These are phyloP conservation scores for Timandra comae DNA, from an alignment of 2,888 invertebrate species.

Conservation along the genomic window DNA sequence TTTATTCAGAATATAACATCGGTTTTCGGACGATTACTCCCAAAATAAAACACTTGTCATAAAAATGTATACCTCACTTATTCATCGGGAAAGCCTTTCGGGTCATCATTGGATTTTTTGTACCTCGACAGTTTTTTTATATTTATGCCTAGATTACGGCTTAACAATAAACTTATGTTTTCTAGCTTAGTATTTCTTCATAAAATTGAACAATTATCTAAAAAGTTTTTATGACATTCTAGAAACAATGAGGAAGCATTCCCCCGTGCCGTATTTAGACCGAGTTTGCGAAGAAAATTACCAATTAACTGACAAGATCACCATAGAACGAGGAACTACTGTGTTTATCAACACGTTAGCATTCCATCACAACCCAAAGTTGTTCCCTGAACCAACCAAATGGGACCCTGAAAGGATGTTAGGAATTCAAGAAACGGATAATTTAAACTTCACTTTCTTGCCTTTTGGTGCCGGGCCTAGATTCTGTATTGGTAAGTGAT, in stretches of 20 bases:
- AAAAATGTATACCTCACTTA: neutral
- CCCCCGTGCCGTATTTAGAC: conserved; percentile 44
- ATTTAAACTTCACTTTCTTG: conserved; percentile 42
- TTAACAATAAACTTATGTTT: too few species aligned
- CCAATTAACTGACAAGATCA: conserved; percentile 40
- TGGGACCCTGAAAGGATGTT: conserved; percentile 51
- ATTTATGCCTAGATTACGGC: too few species aligned
- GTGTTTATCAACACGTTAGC: conserved; percentile 48
- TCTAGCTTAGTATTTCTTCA: too few species aligned
- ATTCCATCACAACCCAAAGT: conserved; percentile 43
- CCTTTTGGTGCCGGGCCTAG: conserved; percentile 61
- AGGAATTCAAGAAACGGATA: conserved; percentile 37
- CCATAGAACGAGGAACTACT: conserved; percentile 42
- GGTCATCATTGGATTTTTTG: too few species aligned
- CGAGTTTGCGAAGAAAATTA: conserved; percentile 40
- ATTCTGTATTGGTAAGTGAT: conserved; percentile 44
- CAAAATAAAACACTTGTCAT: neutral
- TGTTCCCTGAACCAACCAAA: conserved; percentile 43
- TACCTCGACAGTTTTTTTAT: too few species aligned
- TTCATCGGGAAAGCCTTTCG: neutral
- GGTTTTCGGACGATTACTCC: conserved; percentile 1
- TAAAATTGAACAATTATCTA: too few species aligned
- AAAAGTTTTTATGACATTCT: conserved; percentile 14
- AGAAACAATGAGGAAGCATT: conserved; percentile 55
- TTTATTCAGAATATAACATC: conserved; percentile 1